phyloP scores from a whole-genome alignment of 2,888 invertebrate species.

The Bombylius major region DNA sequence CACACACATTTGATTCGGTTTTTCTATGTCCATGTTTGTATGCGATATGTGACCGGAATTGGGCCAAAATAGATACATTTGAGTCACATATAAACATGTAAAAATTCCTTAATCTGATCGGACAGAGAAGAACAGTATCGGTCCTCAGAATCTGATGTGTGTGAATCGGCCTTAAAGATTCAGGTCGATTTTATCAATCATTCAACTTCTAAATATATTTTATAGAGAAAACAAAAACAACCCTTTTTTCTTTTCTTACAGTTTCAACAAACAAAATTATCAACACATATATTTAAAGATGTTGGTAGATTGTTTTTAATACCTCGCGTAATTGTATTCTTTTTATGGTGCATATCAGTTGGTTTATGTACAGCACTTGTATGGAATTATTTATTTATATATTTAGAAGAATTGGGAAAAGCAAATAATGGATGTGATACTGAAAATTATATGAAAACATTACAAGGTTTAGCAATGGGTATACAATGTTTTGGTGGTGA shows the following conservation, averaged over 20 bases:
- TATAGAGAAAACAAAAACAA: no score
- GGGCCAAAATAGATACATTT: no score
- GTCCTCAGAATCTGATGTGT: no score
- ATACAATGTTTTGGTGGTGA: constrained; percentile 76
- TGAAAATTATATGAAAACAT: constrained; percentile 50
- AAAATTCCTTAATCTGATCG: no score
- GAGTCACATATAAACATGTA: no score
- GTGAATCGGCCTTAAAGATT: no score
- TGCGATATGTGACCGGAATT: no score
- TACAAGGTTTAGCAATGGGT: constrained; percentile 60
- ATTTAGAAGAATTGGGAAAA: constrained; percentile 57
- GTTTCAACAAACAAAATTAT: constrained; percentile 51
- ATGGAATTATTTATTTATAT: constrained; percentile 83
- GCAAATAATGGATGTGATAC: constrained; percentile 34
- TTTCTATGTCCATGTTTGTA: no score
- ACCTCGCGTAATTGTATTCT: constrained; percentile 56
- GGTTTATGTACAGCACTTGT: constrained; percentile 74
- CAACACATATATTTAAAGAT: constrained; percentile 54
- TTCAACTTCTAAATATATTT: no score
- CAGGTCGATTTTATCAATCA: no score
- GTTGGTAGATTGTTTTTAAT: constrained; percentile 53
- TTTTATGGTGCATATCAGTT: constrained; percentile 66
- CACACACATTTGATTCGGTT: no score
- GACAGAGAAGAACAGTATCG: no score
- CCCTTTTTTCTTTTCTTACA: constrained; percentile 27